Conservation (phyloP, 2,113 vertebrate species). For the Psammodynastes pulverulentus region DNA sequence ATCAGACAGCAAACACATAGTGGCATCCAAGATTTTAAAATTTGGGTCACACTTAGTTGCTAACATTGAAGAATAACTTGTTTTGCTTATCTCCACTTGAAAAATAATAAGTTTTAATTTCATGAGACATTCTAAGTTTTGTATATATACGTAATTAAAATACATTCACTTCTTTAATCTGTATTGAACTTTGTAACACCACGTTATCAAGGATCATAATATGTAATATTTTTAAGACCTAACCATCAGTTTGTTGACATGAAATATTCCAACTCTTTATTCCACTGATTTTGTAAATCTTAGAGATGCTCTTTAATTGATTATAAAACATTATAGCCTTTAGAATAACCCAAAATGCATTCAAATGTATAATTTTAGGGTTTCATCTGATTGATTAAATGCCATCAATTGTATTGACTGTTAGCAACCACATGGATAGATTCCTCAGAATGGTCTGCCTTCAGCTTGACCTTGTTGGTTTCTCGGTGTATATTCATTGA, state of each 20-base stretch:
- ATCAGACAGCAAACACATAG: background rate
- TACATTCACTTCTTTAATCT: background rate
- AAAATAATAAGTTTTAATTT: background rate
- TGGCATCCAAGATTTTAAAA: background rate
- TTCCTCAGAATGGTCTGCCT: background rate
- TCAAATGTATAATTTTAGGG: background rate
- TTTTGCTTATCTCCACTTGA: background rate
- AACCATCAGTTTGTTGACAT: background rate
- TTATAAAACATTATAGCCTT: background rate
- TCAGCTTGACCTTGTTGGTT: background rate
- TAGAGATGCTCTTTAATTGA: background rate
- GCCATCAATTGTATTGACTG: background rate
- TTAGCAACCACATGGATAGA: background rate
- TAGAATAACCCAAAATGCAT: background rate
- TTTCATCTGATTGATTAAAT: background rate
- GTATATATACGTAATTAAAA: background rate
- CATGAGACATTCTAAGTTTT: background rate
- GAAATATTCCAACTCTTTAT: background rate
- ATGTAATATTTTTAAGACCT: background rate
- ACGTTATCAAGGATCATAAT: background rate
- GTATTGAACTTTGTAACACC: background rate
- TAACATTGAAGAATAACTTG: background rate
- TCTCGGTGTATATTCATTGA: background rate
- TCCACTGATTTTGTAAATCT: background rate
- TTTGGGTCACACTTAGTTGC: background rate